Base-by-base conservation (phyloP, 1,140 invertebrate genomes). In the Laodelphax striatellus region DNA sequence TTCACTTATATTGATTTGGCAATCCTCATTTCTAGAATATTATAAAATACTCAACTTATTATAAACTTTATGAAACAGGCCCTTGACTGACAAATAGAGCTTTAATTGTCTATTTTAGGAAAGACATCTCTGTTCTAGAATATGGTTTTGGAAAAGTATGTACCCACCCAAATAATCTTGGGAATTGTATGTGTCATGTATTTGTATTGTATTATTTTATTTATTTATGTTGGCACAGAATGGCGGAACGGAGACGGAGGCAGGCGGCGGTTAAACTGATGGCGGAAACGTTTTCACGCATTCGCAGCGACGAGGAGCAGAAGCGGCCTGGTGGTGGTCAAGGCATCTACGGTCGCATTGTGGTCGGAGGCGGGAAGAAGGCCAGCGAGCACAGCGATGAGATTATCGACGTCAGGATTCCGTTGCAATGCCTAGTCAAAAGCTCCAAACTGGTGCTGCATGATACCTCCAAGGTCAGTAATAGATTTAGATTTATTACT, bases 391-490 rank as follows among this genome's bases (percentile, higher is more conserved):
- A 16, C 11, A 67, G 69, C 8, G 62, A 75, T 61, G 86, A 91
- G 68, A 79, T 90, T 10, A 87, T 97, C 57, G 92, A 97, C 74
- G 94, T 98, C 2, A 94, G 90, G 3, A 82, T 97, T 65, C 92
- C 92, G 1, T 69, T 98, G 16, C 96, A 98, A 71, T 94, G 93
- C 70, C 80, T 97, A 63, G 90, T 97, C 19, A 92, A 89, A 70
- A 89, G 97, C 70, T 92, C 92, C 4, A 87, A 85, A 71, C 76
- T 98, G 11, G 80, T 90, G 50, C 75, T 98, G 24, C 85, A 94
- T 62, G 86, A 90, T 65, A 81, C 85, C 16, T 85, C 88, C 22
- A 97, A 97, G 82, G 93, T 96, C 74, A 68, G 64, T 69, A n/a
- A n/a, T n/a, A 34, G 2, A 14, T 0, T 5, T 14, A 50, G 31